Base-by-base conservation (phyloP, 2,113 vertebrate species). In the Sorex fumeus region DNA sequence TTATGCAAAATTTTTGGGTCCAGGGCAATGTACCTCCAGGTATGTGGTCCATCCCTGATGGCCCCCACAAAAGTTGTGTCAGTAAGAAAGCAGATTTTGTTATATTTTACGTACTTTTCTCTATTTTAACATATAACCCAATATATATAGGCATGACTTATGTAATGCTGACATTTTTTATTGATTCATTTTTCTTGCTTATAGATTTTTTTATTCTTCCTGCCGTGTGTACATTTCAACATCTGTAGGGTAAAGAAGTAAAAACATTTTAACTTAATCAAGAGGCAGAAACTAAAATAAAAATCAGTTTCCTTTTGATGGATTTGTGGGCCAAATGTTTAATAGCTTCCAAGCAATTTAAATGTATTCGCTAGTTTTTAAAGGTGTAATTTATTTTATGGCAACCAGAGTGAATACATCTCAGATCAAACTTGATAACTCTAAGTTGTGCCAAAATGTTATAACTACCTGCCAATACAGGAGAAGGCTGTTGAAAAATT, bases 81-180 rank as follows among this genome's bases (percentile, higher is more conserved):
- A 77, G 30, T 50, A 50, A n/a, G n/a, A 70, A 71, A 93, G 45
- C 34, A 62, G 12, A 50, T 84, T 88, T 78, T 71, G 62, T 50
- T 77, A 28, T 71, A 50, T 64, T 40, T 32, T 77, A 84, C n/a
- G 25, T 84, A 78, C 19, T 60, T 79, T 78, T 53, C 10, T 27
- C 4, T 71, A 8, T 71, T 64, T 40, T 36, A 8, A 62, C 12
- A 10, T 64, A 83, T 60, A 76, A 30, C 30, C 45, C 32, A 45
- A 30, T 76, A 21, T 40, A 77, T 28, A n/a, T 18, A 23, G 32
- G 43, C 18, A 15, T 62, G 13, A 47, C 12, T 77, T 27, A 47
- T n/a, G 13, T 15, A 36, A 84, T 40, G 27, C 11, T 71, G 47
- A 70, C 2, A 36, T 28, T 50, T 62, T 87, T 74, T 64, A 81